Evolutionary conservation across 2,113 vertebrate genomes (phyloP).

Genomic region (Sorex araneus): DNA sequence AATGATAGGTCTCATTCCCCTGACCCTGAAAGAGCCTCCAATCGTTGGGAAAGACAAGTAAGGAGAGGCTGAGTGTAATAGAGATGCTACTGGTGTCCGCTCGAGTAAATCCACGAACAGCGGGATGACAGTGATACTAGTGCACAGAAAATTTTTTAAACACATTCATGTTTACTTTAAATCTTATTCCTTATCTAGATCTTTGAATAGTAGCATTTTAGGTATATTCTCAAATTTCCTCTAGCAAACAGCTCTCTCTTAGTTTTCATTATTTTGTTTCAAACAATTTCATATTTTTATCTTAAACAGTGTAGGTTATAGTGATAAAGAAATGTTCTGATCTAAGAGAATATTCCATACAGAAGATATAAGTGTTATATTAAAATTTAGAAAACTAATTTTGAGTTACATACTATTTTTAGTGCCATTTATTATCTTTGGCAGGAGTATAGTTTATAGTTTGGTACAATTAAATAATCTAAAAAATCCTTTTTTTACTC

Average conservation of each 20-base stretch:
- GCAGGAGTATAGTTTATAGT: constrained; percentile 13
- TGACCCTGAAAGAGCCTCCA: no score
- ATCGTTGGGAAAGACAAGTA: no score
- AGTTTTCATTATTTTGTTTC: constrained; percentile 56
- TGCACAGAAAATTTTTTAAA: background rate
- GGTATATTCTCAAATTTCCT: constrained; percentile 47
- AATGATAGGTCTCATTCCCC: no score
- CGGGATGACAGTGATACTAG: no score
- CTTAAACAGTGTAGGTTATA: background rate
- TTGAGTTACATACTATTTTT: background rate
- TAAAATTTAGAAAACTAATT: constrained; percentile 30
- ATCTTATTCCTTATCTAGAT: constrained; percentile 27
- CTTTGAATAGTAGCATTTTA: constrained; percentile 54
- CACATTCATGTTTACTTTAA: constrained; percentile 39
- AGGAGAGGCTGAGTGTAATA: no score
- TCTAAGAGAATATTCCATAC: constrained; percentile 31
- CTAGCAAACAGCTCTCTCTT: constrained; percentile 24
- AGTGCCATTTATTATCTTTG: background rate
- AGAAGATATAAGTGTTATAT: background rate
- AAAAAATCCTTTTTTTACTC: background rate
- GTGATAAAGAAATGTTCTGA: constrained; percentile 1
- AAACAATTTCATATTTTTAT: constrained; percentile 48
- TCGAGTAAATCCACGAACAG: no score
- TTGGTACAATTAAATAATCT: constrained; percentile 28
- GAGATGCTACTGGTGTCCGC: no score